Base-by-base conservation (phyloP, 2,888 invertebrate genomes). In the Cetonia aurata region DNA sequence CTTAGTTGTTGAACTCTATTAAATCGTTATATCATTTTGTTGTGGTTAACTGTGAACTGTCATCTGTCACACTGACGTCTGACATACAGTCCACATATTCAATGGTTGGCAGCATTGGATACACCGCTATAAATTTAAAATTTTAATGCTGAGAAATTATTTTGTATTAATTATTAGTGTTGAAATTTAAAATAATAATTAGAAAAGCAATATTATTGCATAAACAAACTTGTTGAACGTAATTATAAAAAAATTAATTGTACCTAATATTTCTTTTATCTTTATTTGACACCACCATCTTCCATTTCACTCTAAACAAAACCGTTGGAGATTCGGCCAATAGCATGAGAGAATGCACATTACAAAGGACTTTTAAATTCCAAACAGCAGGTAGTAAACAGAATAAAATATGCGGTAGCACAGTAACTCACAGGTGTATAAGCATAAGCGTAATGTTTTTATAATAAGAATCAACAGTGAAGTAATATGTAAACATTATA, bases 291-390 rank as follows among this genome's bases (percentile, higher is more conserved):
- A 6, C 13, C 2, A 55, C 8, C 9, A 12, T 33, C 41, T 42
- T 57, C 41, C 9, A 37, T 3, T 33, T n/a, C 6, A 1, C 42
- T 41, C 57, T n/a, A n/a, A 57, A 33, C 37, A 57, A 57, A 37
- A 13, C 57, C 31, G 57, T 57, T 57, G 57, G n/a, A 57, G n/a
- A 6, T 15, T 57, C 41, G 15, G 12, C 65, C 65, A 65, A 65
- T 65, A 31, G 31, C 46, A 17, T 10, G 15, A 37, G 31, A 48
- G 31, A 13, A 62, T 50, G n/a, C 48, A 65, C 65, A 12, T 65
- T 44, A 41, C 12, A 57, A 57, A 57, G 15, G 37, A 33, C 8
- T 57, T 57, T 25, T 25, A 25, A 57, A 57, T 42, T 10, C 33
- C n/a, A 41, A 33, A 33, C 41, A 15, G 57, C 10, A 42, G 41